Evolutionary conservation across 2,888 invertebrate genomes (phyloP), one percentile per base, ranked within the genome.

Genomic region (Thera obeliscata): DNA sequence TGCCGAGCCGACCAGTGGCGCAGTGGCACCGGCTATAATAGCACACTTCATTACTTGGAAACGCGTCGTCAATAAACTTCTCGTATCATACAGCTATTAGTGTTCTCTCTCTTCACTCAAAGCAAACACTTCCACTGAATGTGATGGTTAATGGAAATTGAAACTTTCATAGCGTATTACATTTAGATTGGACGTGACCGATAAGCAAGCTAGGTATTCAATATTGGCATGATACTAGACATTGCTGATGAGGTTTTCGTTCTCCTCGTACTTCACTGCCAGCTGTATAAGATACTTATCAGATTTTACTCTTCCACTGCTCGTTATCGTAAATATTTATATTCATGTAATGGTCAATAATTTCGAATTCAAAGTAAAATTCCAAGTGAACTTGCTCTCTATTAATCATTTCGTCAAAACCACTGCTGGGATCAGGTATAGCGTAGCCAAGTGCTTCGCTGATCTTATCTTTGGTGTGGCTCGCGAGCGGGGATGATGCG

Each of bases 401-500:
- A 41, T 41, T 8, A 12, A 41, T 56, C 56, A 52, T 46, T 4
- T 8, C 41, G 12, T 59, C 9, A 57, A 56, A 63, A 60, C 43
- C 55, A 60, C 55, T 5, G 49, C 46, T 43, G n/a, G 35, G 43
- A 52, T 11, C 56, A 63, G 52, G 61, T 59, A 65, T 62, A 69
- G 73, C 76, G 78, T 80, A 89, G 86, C 78, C 87, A 84, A 71
- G 66, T 74, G 65, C 59, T 71, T 75, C 54, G 75, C 81, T 83
- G 84, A 82, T 83, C 83, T 85, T 90, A 89, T 89, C 86, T 85
- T 81, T 81, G 81, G 84, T 83, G 86, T 85, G 81, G 85, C 62
- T 62, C 12, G 82, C 80, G 81, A 74, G 89, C 87, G 87, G 90
- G 91, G 91, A 88, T 91, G 91, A 90, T 91, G 91, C 90, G 90